phyloP scores from a whole-genome alignment of 1,140 invertebrate species.

The Scylla paramamosain region DNA sequence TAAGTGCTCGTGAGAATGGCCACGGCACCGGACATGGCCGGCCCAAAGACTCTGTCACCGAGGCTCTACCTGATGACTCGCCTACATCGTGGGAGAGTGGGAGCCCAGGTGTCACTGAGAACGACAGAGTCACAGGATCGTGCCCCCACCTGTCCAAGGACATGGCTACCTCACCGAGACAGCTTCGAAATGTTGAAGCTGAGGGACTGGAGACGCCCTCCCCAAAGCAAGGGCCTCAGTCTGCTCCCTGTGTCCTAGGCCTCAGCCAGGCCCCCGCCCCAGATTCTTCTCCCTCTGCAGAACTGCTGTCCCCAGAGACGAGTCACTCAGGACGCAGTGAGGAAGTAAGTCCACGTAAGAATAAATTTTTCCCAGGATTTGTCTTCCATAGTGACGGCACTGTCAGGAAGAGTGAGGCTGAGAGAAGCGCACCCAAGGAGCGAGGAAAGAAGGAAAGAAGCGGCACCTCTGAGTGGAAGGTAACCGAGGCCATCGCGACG shows the following conservation, averaged over 20 bases:
- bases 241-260: background rate
- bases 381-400: constrained; percentile 6
- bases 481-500: background rate
- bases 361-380: constrained; percentile 28
- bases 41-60: background rate
- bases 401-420: constrained; percentile 23
- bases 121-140: background rate
- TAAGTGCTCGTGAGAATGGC: too few relatives aligned
- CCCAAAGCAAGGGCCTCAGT: background rate
- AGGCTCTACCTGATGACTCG: background rate
- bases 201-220: background rate
- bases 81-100: background rate
- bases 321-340: background rate
- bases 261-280: background rate
- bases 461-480: background rate
- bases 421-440: background rate
- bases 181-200: background rate
- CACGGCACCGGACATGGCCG: too few relatives aligned
- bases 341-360: background rate
- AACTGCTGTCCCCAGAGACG: background rate
- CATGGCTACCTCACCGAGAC: background rate
- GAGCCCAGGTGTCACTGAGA: background rate
- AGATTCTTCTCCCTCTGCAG: background rate
- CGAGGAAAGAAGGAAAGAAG: background rate
- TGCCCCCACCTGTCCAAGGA: background rate